Conservation (phyloP, 2,888 invertebrate species). For the Drosophila longiperda region DNA sequence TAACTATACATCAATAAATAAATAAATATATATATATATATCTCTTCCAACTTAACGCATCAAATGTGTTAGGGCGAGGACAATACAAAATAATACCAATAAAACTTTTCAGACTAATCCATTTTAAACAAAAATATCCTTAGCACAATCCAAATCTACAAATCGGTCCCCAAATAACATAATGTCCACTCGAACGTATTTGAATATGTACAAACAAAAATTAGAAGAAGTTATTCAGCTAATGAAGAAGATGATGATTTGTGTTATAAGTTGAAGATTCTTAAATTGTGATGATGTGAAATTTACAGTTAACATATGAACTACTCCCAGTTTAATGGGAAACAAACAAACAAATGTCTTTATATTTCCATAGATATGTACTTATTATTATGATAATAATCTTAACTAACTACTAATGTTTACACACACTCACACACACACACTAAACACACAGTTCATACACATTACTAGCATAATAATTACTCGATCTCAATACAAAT, state of each 20-base stretch:
- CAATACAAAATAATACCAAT: slow-evolving; percentile 51
- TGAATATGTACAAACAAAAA: slow-evolving; percentile 40
- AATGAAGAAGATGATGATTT: slow-evolving; percentile 21
- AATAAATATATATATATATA: slow-evolving; percentile 6
- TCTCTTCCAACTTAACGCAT: slow-evolving; percentile 64
- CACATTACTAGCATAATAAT: slow-evolving; percentile 22
- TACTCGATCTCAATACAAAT: slow-evolving; percentile 16
- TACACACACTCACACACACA: slow-evolving; percentile 18
- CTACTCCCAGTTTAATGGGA: slow-evolving; percentile 85
- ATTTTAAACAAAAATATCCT: slow-evolving; percentile 14
- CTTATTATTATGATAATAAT: slow-evolving; percentile 58
- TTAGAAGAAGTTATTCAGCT: slow-evolving; percentile 16
- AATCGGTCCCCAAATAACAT: slow-evolving; percentile 9
- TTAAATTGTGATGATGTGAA: slow-evolving; percentile 85
- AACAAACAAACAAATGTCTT: slow-evolving; percentile 77
- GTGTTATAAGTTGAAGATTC: slow-evolving; percentile 74
- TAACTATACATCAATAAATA: slow-evolving; percentile 10
- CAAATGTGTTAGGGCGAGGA: slow-evolving; percentile 68
- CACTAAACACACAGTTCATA: slow-evolving; percentile 20
- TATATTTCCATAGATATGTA: slow-evolving; percentile 72
- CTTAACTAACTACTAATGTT: slow-evolving; percentile 64
- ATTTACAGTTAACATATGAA: slow-evolving; percentile 85
- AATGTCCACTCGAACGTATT: slow-evolving; percentile 32
- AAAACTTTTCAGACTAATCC: slow-evolving; percentile 13
- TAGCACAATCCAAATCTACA: slow-evolving; percentile 43